Evolutionary conservation across 2,113 vertebrate genomes (phyloP), one percentile per base, ranked within the genome.

Genomic region (Bostrychus sinensis): DNA sequence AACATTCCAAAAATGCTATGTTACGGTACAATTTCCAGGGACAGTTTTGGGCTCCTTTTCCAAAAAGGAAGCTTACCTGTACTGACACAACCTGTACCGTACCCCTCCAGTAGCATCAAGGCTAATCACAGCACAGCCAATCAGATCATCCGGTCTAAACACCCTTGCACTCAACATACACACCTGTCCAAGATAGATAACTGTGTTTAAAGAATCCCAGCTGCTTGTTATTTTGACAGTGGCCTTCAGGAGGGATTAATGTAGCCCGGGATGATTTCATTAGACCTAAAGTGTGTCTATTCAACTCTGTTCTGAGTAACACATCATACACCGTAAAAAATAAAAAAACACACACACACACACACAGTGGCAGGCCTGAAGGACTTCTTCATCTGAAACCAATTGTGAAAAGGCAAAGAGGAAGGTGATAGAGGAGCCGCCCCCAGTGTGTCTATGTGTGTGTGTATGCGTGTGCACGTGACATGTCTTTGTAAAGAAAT

Each of bases 371-470:
- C 77, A 72, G 68, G 80, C 83, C 83, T 84, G 83, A 82, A 90
- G 86, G 82, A 80, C 78, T 86, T 83, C 85, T 85, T 84, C 85
- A 89, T 82, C 83, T 89, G 89, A 91, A 89, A 92, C 85, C 86
- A 90, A 89, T 91, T 85, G 86, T 89, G 66, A 76, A 25, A 81
- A 80, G 58, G 77, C 63, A 56, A 71, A 63, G 70, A 68, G 64
- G 70, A 81, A 76, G 82, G 75, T 84, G 88, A 89, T 75, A 86
- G 85, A 85, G 71, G 69, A 89, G 78, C 84, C 77, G 71, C 83
- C 73, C 70, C 66, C 78, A 72, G 71, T 78, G 59, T 70, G 65
- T 67, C 13, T 62, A 23, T 62, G 42, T 74, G 42, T 56, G 26
- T 72, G 56, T 63, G 34, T 56, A 16, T 65, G 62, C 56, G 43